Percentiles rank a stretch among this genome's conserved stretches.
Evolutionary conservation across 2,888 invertebrate genomes (phyloP).

Genomic region (Autographa gamma): DNA sequence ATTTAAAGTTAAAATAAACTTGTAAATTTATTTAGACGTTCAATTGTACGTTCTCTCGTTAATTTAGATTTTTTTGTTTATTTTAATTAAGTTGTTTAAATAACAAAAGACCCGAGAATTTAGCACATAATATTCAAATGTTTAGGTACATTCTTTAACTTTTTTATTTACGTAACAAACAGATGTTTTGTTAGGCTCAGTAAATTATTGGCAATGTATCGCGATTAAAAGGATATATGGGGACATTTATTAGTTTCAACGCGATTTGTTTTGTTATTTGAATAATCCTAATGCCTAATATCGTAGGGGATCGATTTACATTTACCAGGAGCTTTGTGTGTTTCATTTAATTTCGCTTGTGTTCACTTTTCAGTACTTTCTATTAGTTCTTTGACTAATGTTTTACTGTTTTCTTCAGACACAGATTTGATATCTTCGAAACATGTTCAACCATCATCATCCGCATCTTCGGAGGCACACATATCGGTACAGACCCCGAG

Average conservation of each 20-base stretch:
- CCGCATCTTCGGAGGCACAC: conserved; percentile 76
- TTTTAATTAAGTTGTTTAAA: conserved; percentile 8
- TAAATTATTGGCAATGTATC: conserved; percentile 27
- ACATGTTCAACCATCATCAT: conserved; percentile 75
- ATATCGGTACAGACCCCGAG: conserved; percentile 82
- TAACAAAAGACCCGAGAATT: background rate
- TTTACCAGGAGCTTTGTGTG: background rate
- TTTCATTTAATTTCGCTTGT: background rate
- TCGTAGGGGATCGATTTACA: background rate
- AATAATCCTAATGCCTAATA: conserved; percentile 13
- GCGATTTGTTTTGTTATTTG: conserved; percentile 18
- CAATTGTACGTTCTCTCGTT: conserved; percentile 7
- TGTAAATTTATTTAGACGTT: conserved; percentile 27
- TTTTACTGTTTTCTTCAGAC: conserved; percentile 65
- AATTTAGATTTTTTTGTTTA: conserved; percentile 14
- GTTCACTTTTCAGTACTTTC: background rate
- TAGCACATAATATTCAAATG: background rate
- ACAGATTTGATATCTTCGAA: conserved; percentile 73
- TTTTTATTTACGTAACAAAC: conserved; percentile 18
- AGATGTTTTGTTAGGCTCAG: conserved; percentile 21
- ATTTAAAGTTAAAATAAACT: conserved; percentile 29
- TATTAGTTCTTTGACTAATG: conserved; percentile 12
- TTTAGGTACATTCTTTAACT: background rate
- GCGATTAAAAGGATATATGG: conserved; percentile 31
- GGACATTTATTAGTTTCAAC: conserved; percentile 28